Percentiles rank a stretch among this genome's conserved stretches.
These are phyloP conservation scores for Meteorus colon DNA, from an alignment of 2,888 invertebrate genomes.

Conservation along the genomic window DNA sequence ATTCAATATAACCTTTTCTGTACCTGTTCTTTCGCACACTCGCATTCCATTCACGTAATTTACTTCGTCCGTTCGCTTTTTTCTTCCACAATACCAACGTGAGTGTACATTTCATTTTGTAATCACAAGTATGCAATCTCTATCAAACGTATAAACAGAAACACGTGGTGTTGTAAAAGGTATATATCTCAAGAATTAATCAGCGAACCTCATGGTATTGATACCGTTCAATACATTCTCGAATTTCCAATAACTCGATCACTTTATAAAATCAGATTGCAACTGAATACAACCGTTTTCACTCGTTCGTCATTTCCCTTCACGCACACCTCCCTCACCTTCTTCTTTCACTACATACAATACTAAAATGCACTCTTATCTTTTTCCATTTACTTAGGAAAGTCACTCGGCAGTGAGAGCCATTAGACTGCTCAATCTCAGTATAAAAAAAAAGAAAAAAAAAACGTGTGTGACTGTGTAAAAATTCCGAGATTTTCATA, in stretches of 20 bases:
- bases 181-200: no score
- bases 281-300: neutral
- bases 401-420: constrained; percentile 32
- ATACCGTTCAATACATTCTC: neutral
- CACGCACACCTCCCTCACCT: neutral
- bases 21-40: no score
- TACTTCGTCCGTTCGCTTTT: no score
- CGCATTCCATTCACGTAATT: no score
- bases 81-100: no score
- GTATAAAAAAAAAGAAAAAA: no score
- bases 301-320: neutral
- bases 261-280: neutral
- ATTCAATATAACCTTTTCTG: no score
- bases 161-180: no score
- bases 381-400: constrained; percentile 53
- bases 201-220: neutral
- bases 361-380: constrained; percentile 35
- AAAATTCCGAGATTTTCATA: constrained; percentile 25
- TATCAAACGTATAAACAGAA: no score
- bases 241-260: neutral
- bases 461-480: neutral
- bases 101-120: no score
- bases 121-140: no score
- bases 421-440: neutral
- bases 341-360: neutral